Percentiles rank a stretch among this genome's conserved stretches.
phyloP scores from a whole-genome alignment of 2,888 invertebrate genomes.

The Portevinia maculata region DNA sequence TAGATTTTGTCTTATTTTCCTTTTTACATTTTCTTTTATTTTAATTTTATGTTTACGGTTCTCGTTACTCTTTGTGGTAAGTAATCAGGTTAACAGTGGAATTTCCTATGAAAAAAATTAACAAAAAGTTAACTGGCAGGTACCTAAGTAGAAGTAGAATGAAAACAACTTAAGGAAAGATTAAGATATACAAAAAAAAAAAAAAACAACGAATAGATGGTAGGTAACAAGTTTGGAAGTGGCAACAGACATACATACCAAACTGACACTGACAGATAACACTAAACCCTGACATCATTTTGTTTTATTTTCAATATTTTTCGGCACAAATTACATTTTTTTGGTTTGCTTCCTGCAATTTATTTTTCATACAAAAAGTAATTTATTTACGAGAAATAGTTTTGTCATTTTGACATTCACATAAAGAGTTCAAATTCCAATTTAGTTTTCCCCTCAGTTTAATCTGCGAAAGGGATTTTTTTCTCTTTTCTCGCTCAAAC shows the following conservation, averaged over 20 bases:
- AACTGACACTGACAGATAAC: conserved; percentile 14
- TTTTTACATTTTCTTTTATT: conserved; percentile 6
- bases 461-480: not conserved
- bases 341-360: conserved; percentile 16
- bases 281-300: conserved; percentile 60
- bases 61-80: not conserved
- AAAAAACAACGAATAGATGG: not conserved
- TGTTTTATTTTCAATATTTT: conserved; percentile 7
- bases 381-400: too few species aligned
- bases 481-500: not conserved
- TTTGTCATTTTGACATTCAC: not conserved
- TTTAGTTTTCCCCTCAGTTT: not conserved
- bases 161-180: too few species aligned
- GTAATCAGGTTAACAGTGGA: conserved; percentile 43
- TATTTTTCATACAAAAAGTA: conserved; percentile 30
- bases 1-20: conserved; percentile 8
- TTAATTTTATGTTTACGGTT: conserved; percentile 18
- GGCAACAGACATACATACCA: not conserved
- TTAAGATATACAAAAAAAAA: too few species aligned
- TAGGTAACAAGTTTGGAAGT: conserved; percentile 31
- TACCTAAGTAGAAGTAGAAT: too few species aligned
- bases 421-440: conserved; percentile 44
- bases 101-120: conserved; percentile 26
- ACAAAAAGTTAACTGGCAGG: too few species aligned
- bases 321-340: not conserved